Conservation (phyloP, 2,797 vertebrate genomes). For the Amniataba percoides region DNA sequence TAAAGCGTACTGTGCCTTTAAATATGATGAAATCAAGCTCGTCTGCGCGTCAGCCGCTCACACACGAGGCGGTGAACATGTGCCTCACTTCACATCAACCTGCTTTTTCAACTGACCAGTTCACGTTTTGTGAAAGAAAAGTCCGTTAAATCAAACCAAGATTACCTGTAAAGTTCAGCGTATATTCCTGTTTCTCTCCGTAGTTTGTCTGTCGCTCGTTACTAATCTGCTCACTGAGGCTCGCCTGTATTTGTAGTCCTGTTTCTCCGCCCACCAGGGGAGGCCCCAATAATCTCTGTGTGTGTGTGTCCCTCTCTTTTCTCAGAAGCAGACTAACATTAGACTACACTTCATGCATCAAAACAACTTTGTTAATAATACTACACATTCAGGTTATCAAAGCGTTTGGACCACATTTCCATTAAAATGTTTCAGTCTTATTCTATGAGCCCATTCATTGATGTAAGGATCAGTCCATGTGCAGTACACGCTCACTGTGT, state of each 20-base stretch:
- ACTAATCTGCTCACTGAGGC: background rate
- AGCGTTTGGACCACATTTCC: background rate
- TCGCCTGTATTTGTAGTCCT: slow-evolving; percentile 41
- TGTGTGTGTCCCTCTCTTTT: background rate
- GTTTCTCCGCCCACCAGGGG: slow-evolving; percentile 49
- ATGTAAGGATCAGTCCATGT: too few species aligned
- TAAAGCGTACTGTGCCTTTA: fast-evolving
- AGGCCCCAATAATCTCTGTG: background rate
- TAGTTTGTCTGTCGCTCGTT: background rate
- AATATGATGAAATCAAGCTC: slow-evolving; percentile 51
- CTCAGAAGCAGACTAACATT: background rate
- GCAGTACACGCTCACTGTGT: background rate
- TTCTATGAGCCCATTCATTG: background rate
- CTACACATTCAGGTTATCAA: background rate
- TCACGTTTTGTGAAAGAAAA: background rate
- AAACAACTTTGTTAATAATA: background rate
- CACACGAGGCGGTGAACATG: slow-evolving; percentile 3
- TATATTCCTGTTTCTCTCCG: background rate
- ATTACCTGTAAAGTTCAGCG: slow-evolving; percentile 56
- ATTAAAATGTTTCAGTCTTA: background rate
- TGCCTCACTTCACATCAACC: too few species aligned
- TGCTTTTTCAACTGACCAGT: too few species aligned
- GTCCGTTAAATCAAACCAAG: background rate
- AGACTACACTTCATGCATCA: background rate
- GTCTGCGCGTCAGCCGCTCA: background rate